Percentiles rank a stretch among this genome's conserved stretches.
Conservation (phyloP, 2,797 vertebrate species). For the Sarcoramphus papa region DNA sequence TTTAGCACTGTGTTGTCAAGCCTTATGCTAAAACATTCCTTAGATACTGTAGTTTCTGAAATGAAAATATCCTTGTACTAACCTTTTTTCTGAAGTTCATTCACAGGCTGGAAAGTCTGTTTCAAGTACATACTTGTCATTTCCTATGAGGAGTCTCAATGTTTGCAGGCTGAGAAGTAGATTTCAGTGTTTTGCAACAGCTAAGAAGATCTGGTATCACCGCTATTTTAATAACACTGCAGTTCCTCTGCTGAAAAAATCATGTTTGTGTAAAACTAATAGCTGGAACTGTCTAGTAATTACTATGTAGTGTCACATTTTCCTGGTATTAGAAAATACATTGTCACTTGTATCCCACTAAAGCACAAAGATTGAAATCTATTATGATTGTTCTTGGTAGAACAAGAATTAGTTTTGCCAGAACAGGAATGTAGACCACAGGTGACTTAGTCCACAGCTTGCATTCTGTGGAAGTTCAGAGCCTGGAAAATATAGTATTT, state of each 20-base stretch:
- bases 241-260: background rate
- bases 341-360: background rate
- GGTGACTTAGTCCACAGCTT: background rate
- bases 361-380: background rate
- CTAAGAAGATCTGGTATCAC: background rate
- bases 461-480: background rate
- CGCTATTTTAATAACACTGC: background rate
- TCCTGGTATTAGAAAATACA: background rate
- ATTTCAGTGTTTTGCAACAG: background rate
- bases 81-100: background rate
- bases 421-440: background rate
- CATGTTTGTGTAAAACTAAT: background rate
- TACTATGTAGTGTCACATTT: background rate
- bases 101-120: background rate
- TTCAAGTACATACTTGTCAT: background rate
- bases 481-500: background rate
- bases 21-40: background rate
- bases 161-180: background rate
- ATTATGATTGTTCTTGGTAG: background rate
- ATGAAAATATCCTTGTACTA: background rate
- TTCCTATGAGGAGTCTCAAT: background rate
- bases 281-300: background rate
- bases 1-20: background rate
- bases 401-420: background rate
- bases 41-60: background rate